Conservation (phyloP, 2,113 vertebrate genomes). For the Myrmecobius fasciatus region DNA sequence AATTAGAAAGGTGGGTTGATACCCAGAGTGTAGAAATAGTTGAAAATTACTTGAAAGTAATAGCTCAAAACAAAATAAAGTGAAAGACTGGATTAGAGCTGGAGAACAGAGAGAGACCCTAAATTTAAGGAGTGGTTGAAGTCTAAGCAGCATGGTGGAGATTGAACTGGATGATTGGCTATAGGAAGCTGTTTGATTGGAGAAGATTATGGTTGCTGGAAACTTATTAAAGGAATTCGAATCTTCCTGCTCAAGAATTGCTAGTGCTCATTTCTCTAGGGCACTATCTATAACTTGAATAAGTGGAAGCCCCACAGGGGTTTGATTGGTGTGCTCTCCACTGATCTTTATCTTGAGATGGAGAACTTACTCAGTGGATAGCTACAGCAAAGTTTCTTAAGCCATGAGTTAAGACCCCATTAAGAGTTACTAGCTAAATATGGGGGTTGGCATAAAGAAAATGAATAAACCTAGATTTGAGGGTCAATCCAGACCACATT, state of each 20-base stretch:
- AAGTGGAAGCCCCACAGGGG: background rate
- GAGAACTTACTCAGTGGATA: background rate
- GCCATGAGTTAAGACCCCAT: too few species aligned
- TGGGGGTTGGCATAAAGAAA: background rate
- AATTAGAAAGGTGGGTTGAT: background rate
- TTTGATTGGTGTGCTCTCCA: background rate
- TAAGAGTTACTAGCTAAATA: too few species aligned
- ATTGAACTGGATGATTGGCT: background rate
- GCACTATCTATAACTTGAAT: background rate
- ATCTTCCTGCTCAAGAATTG: background rate
- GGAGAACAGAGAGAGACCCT: background rate
- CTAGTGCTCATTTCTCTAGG: background rate
- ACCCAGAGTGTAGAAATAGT: too few species aligned
- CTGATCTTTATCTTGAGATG: background rate
- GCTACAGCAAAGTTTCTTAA: too few species aligned
- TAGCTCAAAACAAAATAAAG: too few species aligned
- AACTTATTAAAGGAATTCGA: background rate
- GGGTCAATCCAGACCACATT: background rate
- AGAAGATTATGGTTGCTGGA: background rate
- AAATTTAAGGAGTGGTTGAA: background rate
- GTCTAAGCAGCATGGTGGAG: background rate
- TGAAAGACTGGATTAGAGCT: background rate
- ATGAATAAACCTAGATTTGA: background rate
- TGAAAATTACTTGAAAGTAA: too few species aligned
- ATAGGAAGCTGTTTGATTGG: background rate